A percentile compares a stretch with the other conserved stretches of the same genome.
Conservation (phyloP, 2,888 invertebrate species). For the Eupithecia tripunctaria region DNA sequence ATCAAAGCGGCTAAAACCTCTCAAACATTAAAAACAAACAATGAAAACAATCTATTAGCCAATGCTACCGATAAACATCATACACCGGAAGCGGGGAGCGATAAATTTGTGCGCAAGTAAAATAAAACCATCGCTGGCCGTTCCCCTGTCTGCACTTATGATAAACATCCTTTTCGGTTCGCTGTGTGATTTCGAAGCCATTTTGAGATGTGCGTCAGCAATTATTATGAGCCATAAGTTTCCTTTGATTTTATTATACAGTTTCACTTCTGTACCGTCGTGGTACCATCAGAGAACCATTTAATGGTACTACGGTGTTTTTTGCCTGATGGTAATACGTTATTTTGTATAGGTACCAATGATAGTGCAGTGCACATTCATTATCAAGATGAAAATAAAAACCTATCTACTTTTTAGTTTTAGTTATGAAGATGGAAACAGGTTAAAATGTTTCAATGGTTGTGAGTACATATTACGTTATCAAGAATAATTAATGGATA, state of each 20-base stretch:
- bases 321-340: too few relatives aligned
- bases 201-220: conserved; percentile 7
- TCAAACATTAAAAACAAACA: conserved; percentile 40
- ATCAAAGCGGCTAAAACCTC: conserved; percentile 11
- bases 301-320: too few relatives aligned
- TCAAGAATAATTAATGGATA: too few relatives aligned
- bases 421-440: background rate
- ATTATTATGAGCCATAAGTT: background rate
- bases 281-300: too few relatives aligned
- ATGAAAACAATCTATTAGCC: conserved; percentile 44
- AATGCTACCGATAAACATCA: conserved; percentile 50
- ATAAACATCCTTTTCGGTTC: conserved; percentile 54
- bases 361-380: background rate
- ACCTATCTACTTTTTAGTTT: background rate
- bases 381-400: background rate
- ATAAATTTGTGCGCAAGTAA: conserved; percentile 71
- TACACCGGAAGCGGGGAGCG: conserved; percentile 62
- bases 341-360: background rate
- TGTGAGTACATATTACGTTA: too few relatives aligned
- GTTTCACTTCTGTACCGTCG: too few relatives aligned
- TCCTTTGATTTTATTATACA: background rate
- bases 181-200: conserved; percentile 23
- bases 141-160: conserved; percentile 69
- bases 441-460: background rate
- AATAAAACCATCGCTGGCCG: conserved; percentile 70